Evolutionary conservation across 1,140 invertebrate species (phyloP), one percentile per base, ranked within the genome.

Genomic region (Cotesia chilonis): DNA sequence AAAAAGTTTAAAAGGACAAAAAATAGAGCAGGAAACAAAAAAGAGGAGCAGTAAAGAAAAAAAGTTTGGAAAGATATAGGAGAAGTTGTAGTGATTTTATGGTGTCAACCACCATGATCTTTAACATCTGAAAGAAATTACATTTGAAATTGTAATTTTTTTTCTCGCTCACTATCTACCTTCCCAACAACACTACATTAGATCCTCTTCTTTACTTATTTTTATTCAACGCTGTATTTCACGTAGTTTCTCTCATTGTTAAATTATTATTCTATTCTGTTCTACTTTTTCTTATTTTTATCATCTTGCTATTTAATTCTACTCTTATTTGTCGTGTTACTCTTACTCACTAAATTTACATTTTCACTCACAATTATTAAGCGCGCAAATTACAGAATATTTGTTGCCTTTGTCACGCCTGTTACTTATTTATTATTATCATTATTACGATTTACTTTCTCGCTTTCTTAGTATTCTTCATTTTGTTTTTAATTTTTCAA

Each of bases 1-100:
- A 73, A 74, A 64, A 70, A 67, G 17, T 51, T 7, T 37, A 59
- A 28, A 9, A 14, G 17, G 54, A 55, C 5, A 17, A 55, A 55
- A 55, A 55, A 55, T n/a, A 55, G 54, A 14, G 17, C 41, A 59
- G 71, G 28, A 70, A 74, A 72, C 71, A 71, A 71, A 74, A 76
- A 71, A 68, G 37, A 74, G 72, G 71, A 74, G 73, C 70, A 6
- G 6, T 47, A 9, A 10, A 6, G 41, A 10, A 47, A 47, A 75
- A 76, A 73, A 74, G 77, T 75, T 69, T 75, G 68, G 69, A 64
- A 74, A 76, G 78, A 65, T 73, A 68, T 37, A 47, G 6, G 41
- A 57, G 70, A 71, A 76, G 66, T 69, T 76, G 63, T 73, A 73
- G 54, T 55, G 54, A 55, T 55, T 55, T 55, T 55, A 55, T 17